phyloP scores from a whole-genome alignment of 2,888 invertebrate species.

The Argynnis bischoffii region DNA sequence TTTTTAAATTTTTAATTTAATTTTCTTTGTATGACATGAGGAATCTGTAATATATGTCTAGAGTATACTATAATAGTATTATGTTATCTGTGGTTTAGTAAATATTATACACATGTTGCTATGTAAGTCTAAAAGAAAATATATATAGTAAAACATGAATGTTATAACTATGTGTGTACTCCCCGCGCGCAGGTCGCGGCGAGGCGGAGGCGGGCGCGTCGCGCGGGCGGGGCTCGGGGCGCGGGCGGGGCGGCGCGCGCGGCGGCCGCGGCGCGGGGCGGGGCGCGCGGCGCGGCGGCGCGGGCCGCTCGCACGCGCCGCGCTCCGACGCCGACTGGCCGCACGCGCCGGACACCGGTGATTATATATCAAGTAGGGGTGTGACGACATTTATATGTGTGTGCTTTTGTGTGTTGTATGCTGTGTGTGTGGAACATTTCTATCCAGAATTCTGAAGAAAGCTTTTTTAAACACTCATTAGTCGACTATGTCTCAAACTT shows the following conservation, averaged over 20 bases:
- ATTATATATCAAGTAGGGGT: slow-evolving; percentile 8
- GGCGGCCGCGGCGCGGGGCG: slow-evolving; percentile 48
- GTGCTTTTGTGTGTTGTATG: not conserved
- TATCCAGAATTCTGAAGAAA: too few species aligned
- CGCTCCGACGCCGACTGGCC: slow-evolving; percentile 45
- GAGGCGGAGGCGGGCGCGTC: slow-evolving; percentile 54
- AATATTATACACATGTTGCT: too few species aligned
- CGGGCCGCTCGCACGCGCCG: slow-evolving; percentile 39
- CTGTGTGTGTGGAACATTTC: too few species aligned
- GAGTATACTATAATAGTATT: too few species aligned
- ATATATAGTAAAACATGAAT: too few species aligned
- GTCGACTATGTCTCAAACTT: too few species aligned
- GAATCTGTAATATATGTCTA: too few species aligned
- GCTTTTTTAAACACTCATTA: too few species aligned
- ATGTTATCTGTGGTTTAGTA: too few species aligned
- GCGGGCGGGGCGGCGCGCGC: slow-evolving; percentile 47
- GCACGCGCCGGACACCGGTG: slow-evolving; percentile 45
- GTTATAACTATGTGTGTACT: not conserved
- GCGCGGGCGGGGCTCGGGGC: slow-evolving; percentile 52
- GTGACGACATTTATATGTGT: not conserved
- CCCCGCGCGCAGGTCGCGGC: slow-evolving; percentile 59
- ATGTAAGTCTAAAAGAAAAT: too few species aligned
- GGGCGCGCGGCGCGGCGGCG: slow-evolving; percentile 37
- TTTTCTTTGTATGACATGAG: too few species aligned
- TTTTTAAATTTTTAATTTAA: too few species aligned